These are phyloP conservation scores for Drosophila melanocephala DNA, from an alignment of 2,888 invertebrate genomes.

Conservation along the genomic window DNA sequence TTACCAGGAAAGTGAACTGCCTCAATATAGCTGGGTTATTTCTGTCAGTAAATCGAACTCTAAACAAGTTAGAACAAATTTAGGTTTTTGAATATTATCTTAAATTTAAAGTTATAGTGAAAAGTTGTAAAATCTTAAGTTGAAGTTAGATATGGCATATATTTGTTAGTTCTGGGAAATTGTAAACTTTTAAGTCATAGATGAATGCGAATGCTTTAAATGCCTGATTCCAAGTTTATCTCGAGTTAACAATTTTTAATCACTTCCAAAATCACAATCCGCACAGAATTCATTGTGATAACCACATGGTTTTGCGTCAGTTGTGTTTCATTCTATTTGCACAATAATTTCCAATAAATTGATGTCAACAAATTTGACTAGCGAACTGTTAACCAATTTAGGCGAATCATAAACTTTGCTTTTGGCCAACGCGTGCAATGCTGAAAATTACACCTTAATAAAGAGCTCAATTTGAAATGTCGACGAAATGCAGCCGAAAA, in stretches of 20 bases:
- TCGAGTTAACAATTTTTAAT: neutral
- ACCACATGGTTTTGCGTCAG: neutral
- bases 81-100: neutral
- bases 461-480: conserved; percentile 65
- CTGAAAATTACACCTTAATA: conserved; percentile 71
- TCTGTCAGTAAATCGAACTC: too few species aligned
- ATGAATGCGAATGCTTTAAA: too few species aligned
- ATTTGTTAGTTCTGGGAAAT: neutral
- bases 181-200: neutral
- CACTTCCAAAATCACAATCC: neutral
- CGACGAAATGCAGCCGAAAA: conserved; percentile 51
- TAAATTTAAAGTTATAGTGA: neutral
- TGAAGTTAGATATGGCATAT: neutral
- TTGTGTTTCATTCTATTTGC: neutral
- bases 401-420: conserved; percentile 14
- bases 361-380: neutral
- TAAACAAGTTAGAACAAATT: neutral
- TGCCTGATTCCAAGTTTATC: neutral
- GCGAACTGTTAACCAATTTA: neutral
- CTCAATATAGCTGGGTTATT: neutral
- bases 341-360: neutral
- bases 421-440: conserved; percentile 36
- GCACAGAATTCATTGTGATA: neutral
- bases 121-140: neutral
- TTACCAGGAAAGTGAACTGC: neutral